Percentiles rank a stretch among this genome's conserved stretches.
phyloP scores from a whole-genome alignment of 2,888 invertebrate species.

The Drosophila fulvimacula region DNA sequence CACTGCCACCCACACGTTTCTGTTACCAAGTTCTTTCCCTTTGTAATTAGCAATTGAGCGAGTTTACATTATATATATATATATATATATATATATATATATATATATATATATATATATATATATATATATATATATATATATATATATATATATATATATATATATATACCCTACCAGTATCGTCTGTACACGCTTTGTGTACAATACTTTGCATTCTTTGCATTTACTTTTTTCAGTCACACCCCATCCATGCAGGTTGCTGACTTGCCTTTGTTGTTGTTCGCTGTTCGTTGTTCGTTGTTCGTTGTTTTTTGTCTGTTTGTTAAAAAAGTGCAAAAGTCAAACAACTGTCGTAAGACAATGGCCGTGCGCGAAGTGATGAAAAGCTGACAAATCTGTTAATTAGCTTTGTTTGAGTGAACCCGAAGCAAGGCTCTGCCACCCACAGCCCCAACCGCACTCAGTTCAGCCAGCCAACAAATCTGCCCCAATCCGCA shows the following conservation, averaged over 20 bases:
- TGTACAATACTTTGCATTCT: constrained; percentile 63
- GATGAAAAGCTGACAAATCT: constrained; percentile 81
- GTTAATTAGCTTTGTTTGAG: constrained; percentile 81
- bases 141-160: not conserved
- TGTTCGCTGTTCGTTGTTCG: constrained; percentile 12
- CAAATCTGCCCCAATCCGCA: constrained; percentile 8
- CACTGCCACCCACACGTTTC: not conserved
- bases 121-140: not conserved
- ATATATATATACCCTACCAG: constrained; percentile 2
- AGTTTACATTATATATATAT: constrained; percentile 41
- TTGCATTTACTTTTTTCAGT: constrained; percentile 33
- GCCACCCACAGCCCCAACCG: not conserved
- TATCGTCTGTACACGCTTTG: constrained; percentile 26
- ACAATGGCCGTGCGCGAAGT: constrained; percentile 63
- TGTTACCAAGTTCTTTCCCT: constrained; percentile 31
- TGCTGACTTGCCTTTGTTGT: constrained; percentile 18
- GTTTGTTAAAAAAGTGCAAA: constrained; percentile 70
- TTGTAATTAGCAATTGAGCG: constrained; percentile 74
- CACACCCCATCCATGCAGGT: constrained; percentile 21
- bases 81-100: not conserved
- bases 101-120: not conserved
- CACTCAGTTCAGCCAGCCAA: not conserved
- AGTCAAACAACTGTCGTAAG: constrained; percentile 75
- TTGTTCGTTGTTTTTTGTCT: constrained; percentile 15
- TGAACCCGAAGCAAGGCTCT: constrained; percentile 44